phyloP scores from a whole-genome alignment of 1,140 invertebrate genomes.

The Microplitis mediator region DNA sequence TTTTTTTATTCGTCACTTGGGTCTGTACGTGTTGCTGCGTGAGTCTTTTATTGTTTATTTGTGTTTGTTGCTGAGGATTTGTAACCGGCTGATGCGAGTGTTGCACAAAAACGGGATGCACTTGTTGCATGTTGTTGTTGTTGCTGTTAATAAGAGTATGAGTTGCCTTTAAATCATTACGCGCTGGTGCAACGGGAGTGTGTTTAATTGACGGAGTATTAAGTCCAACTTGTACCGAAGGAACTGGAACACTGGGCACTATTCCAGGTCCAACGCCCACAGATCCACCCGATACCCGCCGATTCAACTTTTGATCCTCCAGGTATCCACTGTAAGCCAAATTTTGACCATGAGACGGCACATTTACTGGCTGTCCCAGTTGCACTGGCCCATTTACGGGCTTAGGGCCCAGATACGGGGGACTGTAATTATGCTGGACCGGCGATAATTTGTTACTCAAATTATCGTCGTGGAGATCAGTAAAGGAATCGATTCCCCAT shows the following conservation, averaged over 20 bases:
- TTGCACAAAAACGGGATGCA: neutral
- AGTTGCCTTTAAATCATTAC: neutral
- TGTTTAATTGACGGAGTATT: conserved; percentile 1
- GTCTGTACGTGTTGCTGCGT: neutral
- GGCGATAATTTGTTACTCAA: neutral
- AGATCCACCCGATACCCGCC: conserved; percentile 28
- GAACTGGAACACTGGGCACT: conserved; percentile 11
- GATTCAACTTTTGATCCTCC: conserved; percentile 40
- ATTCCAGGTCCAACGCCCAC: neutral
- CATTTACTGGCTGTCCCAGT: neutral
- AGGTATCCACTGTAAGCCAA: conserved; percentile 52
- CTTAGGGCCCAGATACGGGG: conserved; percentile 21
- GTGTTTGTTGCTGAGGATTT: too few relatives aligned
- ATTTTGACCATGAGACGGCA: conserved; percentile 42
- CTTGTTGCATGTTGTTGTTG: neutral
- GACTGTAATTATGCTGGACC: conserved; percentile 23
- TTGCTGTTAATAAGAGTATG: too few relatives aligned
- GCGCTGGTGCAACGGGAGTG: neutral
- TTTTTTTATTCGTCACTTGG: neutral
- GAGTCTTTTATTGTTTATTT: too few relatives aligned
- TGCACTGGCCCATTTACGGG: neutral
- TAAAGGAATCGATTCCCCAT: conserved; percentile 57
- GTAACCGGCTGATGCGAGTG: too few relatives aligned
- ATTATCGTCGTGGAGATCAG: conserved; percentile 46
- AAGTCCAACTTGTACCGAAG: conserved; percentile 3